Conservation (phyloP, 2,113 vertebrate species). For the Emberiza fucata region DNA sequence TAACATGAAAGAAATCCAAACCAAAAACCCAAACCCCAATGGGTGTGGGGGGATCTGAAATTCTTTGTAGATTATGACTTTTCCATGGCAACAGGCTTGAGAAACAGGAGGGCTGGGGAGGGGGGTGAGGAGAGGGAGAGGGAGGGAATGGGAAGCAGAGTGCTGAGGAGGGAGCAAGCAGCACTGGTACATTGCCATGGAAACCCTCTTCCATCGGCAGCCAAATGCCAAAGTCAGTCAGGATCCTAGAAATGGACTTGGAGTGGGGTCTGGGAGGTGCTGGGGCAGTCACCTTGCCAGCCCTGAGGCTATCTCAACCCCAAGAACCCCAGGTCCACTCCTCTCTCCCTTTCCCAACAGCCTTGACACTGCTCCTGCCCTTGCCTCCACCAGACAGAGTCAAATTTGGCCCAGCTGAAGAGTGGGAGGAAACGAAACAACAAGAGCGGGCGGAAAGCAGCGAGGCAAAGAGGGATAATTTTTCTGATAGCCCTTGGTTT, state of each 20-base stretch:
- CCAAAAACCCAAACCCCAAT: background rate
- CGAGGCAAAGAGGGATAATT: background rate
- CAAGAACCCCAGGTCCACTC: accelerated
- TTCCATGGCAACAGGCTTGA: conserved; percentile 64
- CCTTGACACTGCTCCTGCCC: background rate
- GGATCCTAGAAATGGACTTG: conserved; percentile 60
- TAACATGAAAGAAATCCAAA: background rate
- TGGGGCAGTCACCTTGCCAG: background rate
- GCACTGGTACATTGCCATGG: conserved; percentile 69
- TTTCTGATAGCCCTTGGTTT: conserved; percentile 3
- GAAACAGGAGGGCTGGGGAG: conserved; percentile 36
- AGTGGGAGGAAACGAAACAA: background rate
- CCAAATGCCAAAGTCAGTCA: conserved; percentile 72
- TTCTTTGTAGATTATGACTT: conserved; percentile 54
- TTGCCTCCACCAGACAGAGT: background rate
- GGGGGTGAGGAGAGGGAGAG: background rate
- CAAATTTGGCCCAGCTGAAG: conserved; percentile 27
- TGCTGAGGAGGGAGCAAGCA: conserved; percentile 4
- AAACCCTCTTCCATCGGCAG: conserved; percentile 66
- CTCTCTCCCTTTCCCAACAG: background rate
- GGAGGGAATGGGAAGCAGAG: conserved; percentile 60
- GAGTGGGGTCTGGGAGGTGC: background rate
- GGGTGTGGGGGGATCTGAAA: background rate
- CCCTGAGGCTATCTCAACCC: background rate
- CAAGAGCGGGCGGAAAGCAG: background rate